Percentiles rank a stretch among this genome's conserved stretches.
Evolutionary conservation across 2,888 invertebrate species (phyloP).

Genomic region (Tiphia femorata): DNA sequence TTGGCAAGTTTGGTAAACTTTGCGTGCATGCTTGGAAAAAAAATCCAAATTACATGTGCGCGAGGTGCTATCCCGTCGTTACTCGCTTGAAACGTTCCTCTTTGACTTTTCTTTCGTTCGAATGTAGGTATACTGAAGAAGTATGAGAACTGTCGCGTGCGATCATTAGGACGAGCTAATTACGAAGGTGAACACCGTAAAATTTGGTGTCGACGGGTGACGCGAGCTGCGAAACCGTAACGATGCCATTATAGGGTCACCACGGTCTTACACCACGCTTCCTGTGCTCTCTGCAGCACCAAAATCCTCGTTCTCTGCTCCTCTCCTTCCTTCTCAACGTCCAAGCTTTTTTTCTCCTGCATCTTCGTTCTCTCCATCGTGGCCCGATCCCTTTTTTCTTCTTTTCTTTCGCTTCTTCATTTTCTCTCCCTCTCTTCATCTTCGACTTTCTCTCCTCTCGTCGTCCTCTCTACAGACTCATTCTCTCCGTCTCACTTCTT

Average conservation of each 20-base stretch:
- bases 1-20: too few relatives aligned
- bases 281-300: neutral
- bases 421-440: neutral
- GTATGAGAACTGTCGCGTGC: neutral
- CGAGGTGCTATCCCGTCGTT: too few relatives aligned
- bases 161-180: neutral
- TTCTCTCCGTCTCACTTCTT: too few relatives aligned
- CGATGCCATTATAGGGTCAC: neutral
- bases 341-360: neutral
- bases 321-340: neutral
- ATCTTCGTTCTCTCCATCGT: neutral
- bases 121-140: neutral
- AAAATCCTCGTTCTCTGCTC: neutral
- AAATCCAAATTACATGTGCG: too few relatives aligned
- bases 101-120: too few relatives aligned
- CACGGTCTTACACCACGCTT: neutral
- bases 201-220: neutral
- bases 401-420: neutral
- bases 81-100: too few relatives aligned
- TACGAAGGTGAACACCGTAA: neutral
- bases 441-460: neutral
- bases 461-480: too few relatives aligned
- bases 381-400: neutral
- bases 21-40: too few relatives aligned
- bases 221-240: neutral